Evolutionary conservation across 2,888 invertebrate species (phyloP).

Genomic region (Acleris emargana): DNA sequence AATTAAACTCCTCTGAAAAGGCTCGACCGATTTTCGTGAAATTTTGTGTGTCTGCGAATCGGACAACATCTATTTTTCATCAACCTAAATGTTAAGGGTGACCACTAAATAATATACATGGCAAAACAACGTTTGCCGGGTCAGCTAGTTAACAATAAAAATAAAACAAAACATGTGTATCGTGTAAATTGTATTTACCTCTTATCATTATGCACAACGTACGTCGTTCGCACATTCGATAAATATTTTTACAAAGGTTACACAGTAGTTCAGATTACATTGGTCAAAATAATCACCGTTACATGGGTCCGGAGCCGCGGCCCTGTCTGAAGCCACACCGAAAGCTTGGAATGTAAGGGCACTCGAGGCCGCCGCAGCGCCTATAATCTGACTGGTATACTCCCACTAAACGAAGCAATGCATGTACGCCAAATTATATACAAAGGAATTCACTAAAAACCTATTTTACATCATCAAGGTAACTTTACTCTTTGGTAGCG

Average conservation of each 20-base stretch:
- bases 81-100: too few species aligned
- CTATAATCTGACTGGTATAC: slow-evolving; percentile 35
- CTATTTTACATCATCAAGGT: slow-evolving; percentile 79
- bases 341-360: slow-evolving; percentile 73
- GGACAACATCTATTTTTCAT: too few species aligned
- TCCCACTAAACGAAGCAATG: slow-evolving; percentile 64
- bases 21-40: too few species aligned
- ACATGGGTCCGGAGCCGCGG: slow-evolving; percentile 23
- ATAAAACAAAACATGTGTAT: slow-evolving; percentile 66
- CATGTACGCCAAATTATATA: slow-evolving; percentile 75
- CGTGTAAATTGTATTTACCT: slow-evolving; percentile 84
- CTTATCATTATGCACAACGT: slow-evolving; percentile 78
- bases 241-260: slow-evolving; percentile 81
- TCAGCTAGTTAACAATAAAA: slow-evolving; percentile 41
- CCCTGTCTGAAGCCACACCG: slow-evolving; percentile 51
- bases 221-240: slow-evolving; percentile 72
- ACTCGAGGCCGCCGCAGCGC: slow-evolving; percentile 27
- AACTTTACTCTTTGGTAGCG: slow-evolving; percentile 83
- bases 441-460: slow-evolving; percentile 67
- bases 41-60: too few species aligned
- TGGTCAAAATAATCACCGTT: slow-evolving; percentile 79
- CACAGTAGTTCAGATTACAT: slow-evolving; percentile 79
- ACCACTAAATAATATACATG: too few species aligned
- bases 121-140: too few species aligned
- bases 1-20: too few species aligned